Evolutionary conservation across 2,113 vertebrate species (phyloP).

Genomic region (Cichladusa arquata): DNA sequence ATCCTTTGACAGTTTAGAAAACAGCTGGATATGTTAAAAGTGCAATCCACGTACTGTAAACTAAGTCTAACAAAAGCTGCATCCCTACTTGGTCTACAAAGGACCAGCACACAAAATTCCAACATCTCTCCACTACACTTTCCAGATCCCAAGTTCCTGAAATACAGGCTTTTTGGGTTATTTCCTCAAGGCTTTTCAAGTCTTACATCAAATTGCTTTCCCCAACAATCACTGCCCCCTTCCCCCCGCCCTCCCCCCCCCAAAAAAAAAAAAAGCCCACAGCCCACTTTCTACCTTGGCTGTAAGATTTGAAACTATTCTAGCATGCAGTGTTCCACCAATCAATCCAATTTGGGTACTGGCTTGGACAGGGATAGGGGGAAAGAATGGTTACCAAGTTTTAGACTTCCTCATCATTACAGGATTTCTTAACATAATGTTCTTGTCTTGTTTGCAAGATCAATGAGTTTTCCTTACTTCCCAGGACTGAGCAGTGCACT

Average conservation of each 20-base stretch:
- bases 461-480: background rate
- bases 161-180: background rate
- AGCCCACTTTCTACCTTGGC: too few species aligned
- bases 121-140: background rate
- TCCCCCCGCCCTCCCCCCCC: rapidly evolving
- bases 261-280: too few species aligned
- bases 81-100: background rate
- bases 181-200: background rate
- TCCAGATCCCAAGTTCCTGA: background rate
- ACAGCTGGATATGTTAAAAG: background rate
- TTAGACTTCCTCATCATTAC: background rate
- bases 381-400: background rate
- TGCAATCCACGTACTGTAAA: background rate
- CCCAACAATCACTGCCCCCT: background rate
- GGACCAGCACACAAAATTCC: background rate
- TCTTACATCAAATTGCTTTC: background rate
- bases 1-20: background rate
- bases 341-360: background rate
- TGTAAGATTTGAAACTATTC: background rate
- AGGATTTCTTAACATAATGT: background rate
- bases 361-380: rapidly evolving
- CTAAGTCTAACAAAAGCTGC: background rate
- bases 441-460: background rate
- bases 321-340: background rate
- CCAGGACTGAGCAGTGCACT: background rate